Evolutionary conservation across 2,797 vertebrate genomes (phyloP), one percentile per base, ranked within the genome.

Genomic region (Prunella strophiata): DNA sequence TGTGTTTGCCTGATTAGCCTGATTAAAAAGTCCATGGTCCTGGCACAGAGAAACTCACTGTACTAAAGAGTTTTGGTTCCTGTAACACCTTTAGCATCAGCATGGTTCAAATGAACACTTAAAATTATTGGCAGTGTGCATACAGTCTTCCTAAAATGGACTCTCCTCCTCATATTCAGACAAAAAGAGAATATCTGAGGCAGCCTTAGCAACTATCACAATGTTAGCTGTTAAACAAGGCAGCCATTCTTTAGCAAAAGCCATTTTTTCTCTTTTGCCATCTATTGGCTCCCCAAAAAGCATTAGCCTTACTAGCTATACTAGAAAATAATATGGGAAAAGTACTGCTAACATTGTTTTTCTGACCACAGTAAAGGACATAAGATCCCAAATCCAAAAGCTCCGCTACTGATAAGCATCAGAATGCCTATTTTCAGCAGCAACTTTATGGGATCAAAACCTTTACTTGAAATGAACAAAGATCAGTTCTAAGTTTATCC

Each of bases 401-500:
- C 29, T 77, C 18, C 14, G 13, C 43, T 45, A 32, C 50, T 0
- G 25, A 82, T 91, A 88, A 84, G 36, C 38, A 91, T 85, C 84
- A 68, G 50, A 51, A 63, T 13, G 43, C 10, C 67, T 94, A 77
- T 88, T 97, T 79, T 71, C 74, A 82, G 73, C 43, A 82, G 43
- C 34, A 68, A 43, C 52, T 93, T 89, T 16, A 87, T 40, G 63
- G 55, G 85, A 90, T 85, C 82, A 94, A 91, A 92, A 76, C 30
- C 55, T 79, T 84, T 34, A 76, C 20, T 68, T 63, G 22, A 76
- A 87, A 88, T 19, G 25, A 85, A 75, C 47, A 85, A 88, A 88
- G 70, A 86, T 57, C 30, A 59, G 36, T 32, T 90, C 89, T 93
- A 93, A 84, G 94, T 92, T 92, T 94, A 95, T 84, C 70, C 55